These are phyloP conservation scores for Bhutanitis thaidina DNA, from an alignment of 2,888 invertebrate genomes.

Conservation along the genomic window DNA sequence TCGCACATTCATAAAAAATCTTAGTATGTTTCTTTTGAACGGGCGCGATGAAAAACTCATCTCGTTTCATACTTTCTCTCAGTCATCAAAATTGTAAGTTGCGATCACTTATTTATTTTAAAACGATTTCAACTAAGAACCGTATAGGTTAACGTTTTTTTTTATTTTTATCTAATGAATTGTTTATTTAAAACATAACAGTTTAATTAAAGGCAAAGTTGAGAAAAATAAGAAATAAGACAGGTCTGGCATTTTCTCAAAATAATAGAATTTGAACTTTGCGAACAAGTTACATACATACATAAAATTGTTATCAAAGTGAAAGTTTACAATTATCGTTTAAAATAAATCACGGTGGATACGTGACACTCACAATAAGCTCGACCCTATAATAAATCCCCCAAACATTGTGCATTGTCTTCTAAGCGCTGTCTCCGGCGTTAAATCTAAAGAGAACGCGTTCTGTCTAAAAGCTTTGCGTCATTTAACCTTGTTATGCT, in stretches of 20 bases:
- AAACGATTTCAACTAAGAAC: too few relatives aligned
- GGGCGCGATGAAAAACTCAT: constrained; percentile 27
- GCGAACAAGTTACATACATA: too few relatives aligned
- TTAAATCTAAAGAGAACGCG: constrained; percentile 51
- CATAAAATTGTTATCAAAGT: neutral
- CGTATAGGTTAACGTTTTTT: too few relatives aligned
- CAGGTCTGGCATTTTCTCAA: too few relatives aligned
- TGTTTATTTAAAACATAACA: too few relatives aligned
- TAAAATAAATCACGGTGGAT: neutral
- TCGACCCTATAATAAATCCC: constrained; percentile 33
- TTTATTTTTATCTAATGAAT: too few relatives aligned
- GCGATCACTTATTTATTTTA: too few relatives aligned
- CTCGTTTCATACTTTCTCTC: neutral
- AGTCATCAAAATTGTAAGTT: constrained; percentile 1
- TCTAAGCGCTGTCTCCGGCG: constrained; percentile 38
- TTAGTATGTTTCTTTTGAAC: constrained; percentile 52
- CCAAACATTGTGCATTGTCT: constrained; percentile 44
- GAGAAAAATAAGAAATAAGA: too few relatives aligned
- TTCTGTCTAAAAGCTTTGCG: constrained; percentile 66
- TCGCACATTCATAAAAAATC: constrained; percentile 48
- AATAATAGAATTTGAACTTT: too few relatives aligned
- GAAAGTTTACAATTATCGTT: neutral
- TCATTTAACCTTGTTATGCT: constrained; percentile 54
- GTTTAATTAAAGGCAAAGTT: too few relatives aligned
- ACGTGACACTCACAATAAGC: constrained; percentile 7